Conservation (phyloP, 1,140 invertebrate species). For the Fopius arisanus region DNA sequence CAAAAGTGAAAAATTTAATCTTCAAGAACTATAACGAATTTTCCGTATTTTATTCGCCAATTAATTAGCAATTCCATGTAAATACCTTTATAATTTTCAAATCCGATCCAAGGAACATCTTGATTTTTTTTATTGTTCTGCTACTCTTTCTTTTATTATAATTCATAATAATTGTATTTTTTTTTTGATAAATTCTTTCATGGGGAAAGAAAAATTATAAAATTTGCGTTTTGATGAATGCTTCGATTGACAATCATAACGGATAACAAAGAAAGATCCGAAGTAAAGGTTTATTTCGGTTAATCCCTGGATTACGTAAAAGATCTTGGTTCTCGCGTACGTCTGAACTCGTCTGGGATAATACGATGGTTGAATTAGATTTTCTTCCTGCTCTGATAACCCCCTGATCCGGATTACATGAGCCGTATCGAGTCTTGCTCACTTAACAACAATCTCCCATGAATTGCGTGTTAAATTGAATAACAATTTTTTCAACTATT, state of each 20-base stretch:
- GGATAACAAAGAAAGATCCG: not conserved
- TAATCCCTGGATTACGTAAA: not conserved
- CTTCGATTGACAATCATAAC: no score
- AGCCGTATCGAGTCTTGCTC: not conserved
- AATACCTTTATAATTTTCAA: no score
- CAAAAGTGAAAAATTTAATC: not conserved
- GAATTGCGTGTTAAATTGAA: constrained; percentile 1
- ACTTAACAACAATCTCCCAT: not conserved
- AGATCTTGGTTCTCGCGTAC: not conserved
- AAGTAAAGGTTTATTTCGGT: not conserved
- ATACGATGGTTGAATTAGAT: not conserved
- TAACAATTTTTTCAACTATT: not conserved
- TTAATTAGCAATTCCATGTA: not conserved
- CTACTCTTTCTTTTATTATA: no score
- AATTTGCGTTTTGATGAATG: no score
- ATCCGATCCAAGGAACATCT: no score
- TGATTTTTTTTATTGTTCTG: no score
- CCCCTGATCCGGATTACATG: constrained; percentile 26
- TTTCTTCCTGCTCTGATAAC: constrained; percentile 30
- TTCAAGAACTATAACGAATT: not conserved
- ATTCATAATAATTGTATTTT: no score
- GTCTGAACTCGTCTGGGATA: constrained; percentile 1
- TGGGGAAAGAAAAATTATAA: no score
- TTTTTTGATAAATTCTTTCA: no score
- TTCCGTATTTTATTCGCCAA: not conserved